Base-by-base conservation (phyloP, 1,140 invertebrate genomes). In the Drosophila auraria region DNA sequence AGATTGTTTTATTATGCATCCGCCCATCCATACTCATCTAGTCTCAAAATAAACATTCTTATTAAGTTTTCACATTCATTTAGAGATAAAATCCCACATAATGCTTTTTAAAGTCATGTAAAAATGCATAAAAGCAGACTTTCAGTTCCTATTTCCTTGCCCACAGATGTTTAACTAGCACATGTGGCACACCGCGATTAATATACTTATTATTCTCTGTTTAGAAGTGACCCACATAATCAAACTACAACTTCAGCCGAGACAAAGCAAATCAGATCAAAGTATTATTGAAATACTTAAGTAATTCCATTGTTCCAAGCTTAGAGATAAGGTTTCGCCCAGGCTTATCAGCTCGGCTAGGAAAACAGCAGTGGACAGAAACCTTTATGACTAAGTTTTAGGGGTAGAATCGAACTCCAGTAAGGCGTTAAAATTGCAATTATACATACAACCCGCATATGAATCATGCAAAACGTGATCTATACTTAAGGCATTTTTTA, bases 261-360 rank as follows among this genome's bases (percentile, higher is more conserved):
- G 68, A 73, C 72, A 76, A 51, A 77, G 72, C 42, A 40, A 68
- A 66, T 76, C 33, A 49, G 30, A 15, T 56, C 36, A 59, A 38
- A 45, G 25, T 76, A n/a, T 56, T 57, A 73, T 44, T 57, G 25
- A 40, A 66, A 38, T 27, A 44, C 3, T 56, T 8, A 20, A 8
- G n/a, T 7, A 36, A 6, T 54, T 51, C 42, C 63, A 87, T 87
- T 87, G 83, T 87, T 87, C 63, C 4, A 17, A 36, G 33, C 33
- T n/a, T 40, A 14, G 11, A 47, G 83, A 87, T 87, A 87, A 87
- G 64, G 56, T 51, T 51, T 36, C 30, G 57, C 17, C 25, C 27
- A 23, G 11, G 44, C 54, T 60, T 60, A 77, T 78, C 36, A 40
- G 11, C 17, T 69, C 5, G 17, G 11, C 50, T 5, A 36, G 30